Evolutionary conservation across 2,797 vertebrate genomes (phyloP).

Genomic region (Pangasius mekongensis): DNA sequence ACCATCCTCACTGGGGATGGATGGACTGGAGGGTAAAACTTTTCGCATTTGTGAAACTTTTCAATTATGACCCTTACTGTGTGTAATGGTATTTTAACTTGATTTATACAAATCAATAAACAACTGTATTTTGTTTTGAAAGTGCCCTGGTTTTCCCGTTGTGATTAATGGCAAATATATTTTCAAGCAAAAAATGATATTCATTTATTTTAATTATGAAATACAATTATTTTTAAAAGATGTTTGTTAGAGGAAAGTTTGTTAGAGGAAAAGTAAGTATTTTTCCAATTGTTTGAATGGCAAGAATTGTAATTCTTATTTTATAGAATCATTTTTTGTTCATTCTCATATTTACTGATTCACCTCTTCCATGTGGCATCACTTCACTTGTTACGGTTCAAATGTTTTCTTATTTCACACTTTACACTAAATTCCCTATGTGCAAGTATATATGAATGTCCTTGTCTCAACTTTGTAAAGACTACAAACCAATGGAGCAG

Average conservation of each 20-base stretch:
- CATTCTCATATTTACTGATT: conserved; percentile 20
- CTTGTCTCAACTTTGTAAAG: conserved; percentile 34
- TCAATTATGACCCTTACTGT: background rate
- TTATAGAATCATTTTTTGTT: background rate
- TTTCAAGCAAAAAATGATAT: background rate
- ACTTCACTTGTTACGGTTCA: conserved; percentile 21
- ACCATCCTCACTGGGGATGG: background rate
- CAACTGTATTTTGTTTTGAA: background rate
- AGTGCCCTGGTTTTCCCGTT: background rate
- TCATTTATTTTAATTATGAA: background rate
- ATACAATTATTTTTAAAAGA: background rate
- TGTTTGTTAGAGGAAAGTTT: background rate
- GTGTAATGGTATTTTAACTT: background rate
- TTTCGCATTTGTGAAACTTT: background rate
- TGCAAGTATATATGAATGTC: conserved; percentile 16
- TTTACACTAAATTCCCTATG: conserved; percentile 22
- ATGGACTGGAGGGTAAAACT: background rate
- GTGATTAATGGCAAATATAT: background rate
- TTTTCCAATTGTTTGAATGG: background rate
- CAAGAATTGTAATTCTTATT: background rate
- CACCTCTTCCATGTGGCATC: conserved; percentile 2
- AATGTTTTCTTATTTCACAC: conserved; percentile 19
- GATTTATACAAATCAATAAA: background rate
- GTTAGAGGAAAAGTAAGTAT: background rate
- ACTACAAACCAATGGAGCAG: conserved; percentile 28